phyloP scores from a whole-genome alignment of 1,140 invertebrate species.

The Teleopsis dalmanni region DNA sequence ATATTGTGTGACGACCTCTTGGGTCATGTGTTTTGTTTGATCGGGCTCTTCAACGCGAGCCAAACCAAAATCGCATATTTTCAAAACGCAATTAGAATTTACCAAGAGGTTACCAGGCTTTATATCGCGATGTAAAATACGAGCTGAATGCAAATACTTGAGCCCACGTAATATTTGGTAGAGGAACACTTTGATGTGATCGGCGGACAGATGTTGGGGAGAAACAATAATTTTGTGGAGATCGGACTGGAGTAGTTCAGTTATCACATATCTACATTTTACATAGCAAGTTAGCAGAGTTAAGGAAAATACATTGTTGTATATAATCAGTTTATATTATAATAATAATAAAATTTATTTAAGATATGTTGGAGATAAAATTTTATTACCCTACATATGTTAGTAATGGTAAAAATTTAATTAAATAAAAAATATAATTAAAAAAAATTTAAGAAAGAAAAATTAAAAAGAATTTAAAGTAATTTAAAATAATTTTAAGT shows the following conservation, averaged over 20 bases:
- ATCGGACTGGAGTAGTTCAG: constrained; percentile 98
- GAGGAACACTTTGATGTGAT: constrained; percentile 99
- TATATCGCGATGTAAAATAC: constrained; percentile 96
- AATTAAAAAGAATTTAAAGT: background rate
- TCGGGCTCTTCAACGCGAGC: constrained; percentile 90
- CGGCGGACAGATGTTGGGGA: constrained; percentile 92
- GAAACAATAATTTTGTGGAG: constrained; percentile 99
- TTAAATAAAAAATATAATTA: background rate
- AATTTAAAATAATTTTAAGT: too few relatives aligned
- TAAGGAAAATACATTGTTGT: constrained; percentile 6
- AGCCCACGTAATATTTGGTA: constrained; percentile 98
- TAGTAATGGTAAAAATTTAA: too few relatives aligned
- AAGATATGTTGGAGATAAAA: too few relatives aligned
- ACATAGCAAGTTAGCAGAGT: background rate
- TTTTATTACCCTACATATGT: too few relatives aligned
- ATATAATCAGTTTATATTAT: too few relatives aligned
- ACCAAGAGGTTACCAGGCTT: constrained; percentile 98
- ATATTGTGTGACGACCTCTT: constrained; percentile 98
- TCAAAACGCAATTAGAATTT: constrained; percentile 97
- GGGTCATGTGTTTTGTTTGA: constrained; percentile 89
- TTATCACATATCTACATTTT: constrained; percentile 95
- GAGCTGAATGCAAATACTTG: constrained; percentile 96
- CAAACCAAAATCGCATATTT: constrained; percentile 98
- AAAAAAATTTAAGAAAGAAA: background rate
- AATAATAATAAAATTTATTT: too few relatives aligned